Base-by-base conservation (phyloP, 1,140 invertebrate genomes). In the Anthonomus grandis region DNA sequence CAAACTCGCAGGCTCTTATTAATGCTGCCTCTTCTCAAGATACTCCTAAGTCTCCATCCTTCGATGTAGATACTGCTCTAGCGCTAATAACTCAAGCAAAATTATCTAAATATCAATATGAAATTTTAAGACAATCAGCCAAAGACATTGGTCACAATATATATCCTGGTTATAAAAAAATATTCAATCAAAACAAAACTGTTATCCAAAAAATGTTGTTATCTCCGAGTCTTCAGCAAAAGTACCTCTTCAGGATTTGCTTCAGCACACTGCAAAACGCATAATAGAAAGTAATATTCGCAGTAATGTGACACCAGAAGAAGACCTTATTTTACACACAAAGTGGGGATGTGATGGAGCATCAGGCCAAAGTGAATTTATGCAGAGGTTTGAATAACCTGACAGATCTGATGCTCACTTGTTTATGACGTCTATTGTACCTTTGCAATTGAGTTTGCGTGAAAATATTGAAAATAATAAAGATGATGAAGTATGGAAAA, bases 171-270 rank as follows among this genome's bases (percentile, higher is more conserved):
- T 46, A 18, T 19, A 54, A 18, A 53, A 9, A 24, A 4, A 44
- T n/a, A 2, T 9, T 34, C 15, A 19, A 17, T 27, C 52, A 2
- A 56, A 56, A 49, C 36, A 50, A 25, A 10, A 3, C 3, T 56
- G 53, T 17, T 56, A 56, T 21, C 53, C 52, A 13, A 18, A 54
- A 6, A 34, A 27, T 36, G 42, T 54, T 23, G 22, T 10, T 10
- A 23, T 62, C 10, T 54, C 44, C 36, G 57, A 64, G 41, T 39
- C n/a, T 51, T 19, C 21, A 41, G 57, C 46, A 23, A 42, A 60
- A 58, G 56, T 64, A 34, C 39, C 49, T 39, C 22, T 63, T 23
- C 60, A 66, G 48, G 37, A 47, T 49, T 42, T 64, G 17, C 31
- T 66, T 15, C 24, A 66, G 45, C 54, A 62, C 13, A 66, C 62